These are phyloP conservation scores for Zeus faber DNA, from an alignment of 2,113 vertebrate genomes.

Conservation along the genomic window DNA sequence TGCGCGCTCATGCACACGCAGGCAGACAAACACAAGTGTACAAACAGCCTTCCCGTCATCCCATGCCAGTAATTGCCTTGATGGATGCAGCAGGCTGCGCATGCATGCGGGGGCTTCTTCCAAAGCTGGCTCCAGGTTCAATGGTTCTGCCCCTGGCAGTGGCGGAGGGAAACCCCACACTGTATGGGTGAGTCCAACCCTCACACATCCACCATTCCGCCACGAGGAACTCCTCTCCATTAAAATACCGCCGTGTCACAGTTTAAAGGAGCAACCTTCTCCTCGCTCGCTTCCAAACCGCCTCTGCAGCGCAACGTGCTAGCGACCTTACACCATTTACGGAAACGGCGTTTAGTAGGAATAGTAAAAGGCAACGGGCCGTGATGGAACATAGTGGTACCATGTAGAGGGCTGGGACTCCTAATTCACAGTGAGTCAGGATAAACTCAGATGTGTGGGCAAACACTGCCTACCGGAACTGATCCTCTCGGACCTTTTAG, in stretches of 20 bases:
- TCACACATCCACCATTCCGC: constrained; percentile 1
- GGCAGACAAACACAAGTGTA: constrained; percentile 7
- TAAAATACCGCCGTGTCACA: constrained; percentile 7
- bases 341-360: neutral
- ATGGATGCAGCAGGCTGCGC: constrained; percentile 30
- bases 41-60: constrained; percentile 39
- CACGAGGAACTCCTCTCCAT: constrained; percentile 10
- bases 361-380: neutral
- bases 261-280: constrained; percentile 4
- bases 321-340: neutral
- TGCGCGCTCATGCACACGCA: constrained; percentile 7
- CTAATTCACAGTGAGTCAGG: neutral
- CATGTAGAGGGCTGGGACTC: neutral
- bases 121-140: constrained; percentile 47
- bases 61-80: constrained; percentile 24
- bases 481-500: constrained; percentile 56
- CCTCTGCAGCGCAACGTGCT: neutral
- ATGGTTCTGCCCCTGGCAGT: constrained; percentile 38
- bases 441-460: constrained; percentile 11
- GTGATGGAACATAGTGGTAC: neutral
- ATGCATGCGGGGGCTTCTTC: constrained; percentile 10
- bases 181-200: constrained; percentile 13
- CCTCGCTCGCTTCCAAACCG: constrained; percentile 1
- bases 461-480: constrained; percentile 14
- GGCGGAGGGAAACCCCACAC: constrained; percentile 32